Evolutionary conservation across 2,888 invertebrate genomes (phyloP).

Genomic region (Leptinotarsa peninsularis): DNA sequence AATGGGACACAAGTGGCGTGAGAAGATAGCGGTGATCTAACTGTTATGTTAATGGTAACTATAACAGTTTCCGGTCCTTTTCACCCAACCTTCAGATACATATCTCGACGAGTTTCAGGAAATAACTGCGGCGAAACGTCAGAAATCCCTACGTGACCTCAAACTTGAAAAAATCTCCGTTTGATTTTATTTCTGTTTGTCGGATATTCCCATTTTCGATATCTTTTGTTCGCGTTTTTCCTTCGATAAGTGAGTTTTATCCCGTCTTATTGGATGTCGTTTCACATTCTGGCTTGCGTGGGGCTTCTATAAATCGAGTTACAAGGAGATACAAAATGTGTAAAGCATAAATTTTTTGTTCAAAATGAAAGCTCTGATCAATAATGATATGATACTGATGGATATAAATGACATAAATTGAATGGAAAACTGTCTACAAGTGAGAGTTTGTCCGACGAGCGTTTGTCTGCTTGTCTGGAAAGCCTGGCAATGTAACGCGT

Average conservation of each 20-base stretch:
- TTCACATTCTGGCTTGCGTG: neutral
- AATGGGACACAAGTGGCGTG: conserved; percentile 42
- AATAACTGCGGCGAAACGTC: conserved; percentile 28
- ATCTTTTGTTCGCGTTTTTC: neutral
- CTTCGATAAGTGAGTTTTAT: neutral
- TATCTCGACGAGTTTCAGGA: conserved; percentile 41
- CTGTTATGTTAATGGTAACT: conserved; percentile 51
- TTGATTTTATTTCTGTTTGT: conserved; percentile 14
- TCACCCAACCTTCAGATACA: conserved; percentile 47
- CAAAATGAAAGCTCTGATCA: no score
- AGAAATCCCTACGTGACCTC: conserved; percentile 14
- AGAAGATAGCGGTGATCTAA: conserved; percentile 47
- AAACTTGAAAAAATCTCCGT: conserved; percentile 1
- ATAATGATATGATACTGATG: no score
- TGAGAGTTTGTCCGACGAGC: no score
- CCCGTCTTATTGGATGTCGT: neutral
- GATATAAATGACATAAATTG: no score
- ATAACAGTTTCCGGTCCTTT: conserved; percentile 49
- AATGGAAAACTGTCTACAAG: no score
- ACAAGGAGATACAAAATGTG: neutral
- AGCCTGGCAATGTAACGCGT: no score
- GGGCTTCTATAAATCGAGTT: neutral
- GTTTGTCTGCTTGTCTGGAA: no score
- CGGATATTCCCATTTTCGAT: conserved; percentile 15
- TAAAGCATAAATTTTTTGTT: neutral